A percentile compares a stretch with the other conserved stretches of the same genome.
Evolutionary conservation across 2,113 vertebrate species (phyloP).

Genomic region (Caretta caretta): DNA sequence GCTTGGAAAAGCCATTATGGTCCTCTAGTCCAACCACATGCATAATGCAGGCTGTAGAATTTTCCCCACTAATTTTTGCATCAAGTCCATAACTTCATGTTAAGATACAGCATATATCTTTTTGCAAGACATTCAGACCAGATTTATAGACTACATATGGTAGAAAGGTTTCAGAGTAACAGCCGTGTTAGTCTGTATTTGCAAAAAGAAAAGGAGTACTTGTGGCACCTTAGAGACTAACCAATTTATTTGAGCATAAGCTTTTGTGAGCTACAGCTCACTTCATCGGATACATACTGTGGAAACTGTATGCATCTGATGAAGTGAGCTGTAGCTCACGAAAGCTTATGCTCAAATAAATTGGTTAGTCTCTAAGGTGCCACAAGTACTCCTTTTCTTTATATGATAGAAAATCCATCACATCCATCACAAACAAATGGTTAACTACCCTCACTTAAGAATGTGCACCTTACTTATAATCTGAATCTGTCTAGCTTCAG

Average conservation of each 20-base stretch:
- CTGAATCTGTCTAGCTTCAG: neutral
- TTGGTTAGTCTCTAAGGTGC: too few relatives aligned
- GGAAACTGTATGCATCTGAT: too few relatives aligned
- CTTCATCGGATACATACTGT: too few relatives aligned
- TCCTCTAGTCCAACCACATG: neutral
- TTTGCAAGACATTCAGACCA: neutral
- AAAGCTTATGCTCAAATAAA: too few relatives aligned
- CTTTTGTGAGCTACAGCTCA: too few relatives aligned
- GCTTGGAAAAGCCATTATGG: neutral
- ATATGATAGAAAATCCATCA: neutral
- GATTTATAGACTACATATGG: neutral
- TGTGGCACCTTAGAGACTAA: too few relatives aligned
- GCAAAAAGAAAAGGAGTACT: too few relatives aligned
- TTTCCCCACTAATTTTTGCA: too few relatives aligned
- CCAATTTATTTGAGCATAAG: too few relatives aligned
- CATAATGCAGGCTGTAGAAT: neutral
- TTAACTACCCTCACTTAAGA: neutral
- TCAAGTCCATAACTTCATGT: neutral
- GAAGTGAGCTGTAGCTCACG: too few relatives aligned
- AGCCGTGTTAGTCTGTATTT: too few relatives aligned
- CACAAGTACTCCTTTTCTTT: too few relatives aligned
- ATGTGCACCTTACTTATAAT: neutral
- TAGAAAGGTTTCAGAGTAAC: neutral
- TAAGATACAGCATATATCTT: neutral
- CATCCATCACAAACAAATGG: neutral